Evolutionary conservation across 1,140 invertebrate species (phyloP).

Genomic region (Achatina immaculata): DNA sequence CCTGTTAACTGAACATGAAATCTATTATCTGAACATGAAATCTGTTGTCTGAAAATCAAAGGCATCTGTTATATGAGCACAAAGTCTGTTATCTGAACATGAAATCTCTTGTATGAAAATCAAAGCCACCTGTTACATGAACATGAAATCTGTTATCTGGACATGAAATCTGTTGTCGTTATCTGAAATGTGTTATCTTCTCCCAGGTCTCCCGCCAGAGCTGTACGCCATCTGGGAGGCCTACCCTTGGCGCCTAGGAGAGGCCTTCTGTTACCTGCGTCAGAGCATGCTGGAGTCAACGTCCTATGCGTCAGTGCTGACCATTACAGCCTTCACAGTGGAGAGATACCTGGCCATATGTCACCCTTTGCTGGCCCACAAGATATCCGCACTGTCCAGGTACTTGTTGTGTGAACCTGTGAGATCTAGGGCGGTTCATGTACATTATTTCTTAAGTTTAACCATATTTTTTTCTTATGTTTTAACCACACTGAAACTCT

Average conservation of each 20-base stretch:
- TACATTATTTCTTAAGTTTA: too few species aligned
- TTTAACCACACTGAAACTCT: too few species aligned
- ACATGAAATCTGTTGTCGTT: too few species aligned
- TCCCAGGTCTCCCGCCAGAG: conserved; percentile 83
- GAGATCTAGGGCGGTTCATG: background rate
- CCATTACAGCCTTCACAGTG: conserved; percentile 93
- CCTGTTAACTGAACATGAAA: too few species aligned
- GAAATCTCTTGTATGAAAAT: too few species aligned
- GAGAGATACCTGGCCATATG: conserved; percentile 96
- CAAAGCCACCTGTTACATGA: too few species aligned
- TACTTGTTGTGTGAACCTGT: background rate
- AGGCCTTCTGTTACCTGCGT: conserved; percentile 86
- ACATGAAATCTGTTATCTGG: too few species aligned
- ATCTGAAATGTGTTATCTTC: conserved; percentile 17
- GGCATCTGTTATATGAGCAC: too few species aligned
- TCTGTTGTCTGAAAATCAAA: too few species aligned
- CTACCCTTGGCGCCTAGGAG: conserved; percentile 89
- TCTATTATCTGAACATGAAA: too few species aligned
- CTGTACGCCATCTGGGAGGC: conserved; percentile 89
- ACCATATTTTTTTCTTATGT: too few species aligned
- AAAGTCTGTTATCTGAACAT: too few species aligned
- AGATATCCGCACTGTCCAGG: conserved; percentile 31
- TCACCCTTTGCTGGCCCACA: conserved; percentile 34
- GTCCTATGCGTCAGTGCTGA: conserved; percentile 92
- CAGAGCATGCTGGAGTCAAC: conserved; percentile 90